These are phyloP conservation scores for Pyrocoelia pectoralis DNA, from an alignment of 2,888 invertebrate genomes.

Conservation along the genomic window DNA sequence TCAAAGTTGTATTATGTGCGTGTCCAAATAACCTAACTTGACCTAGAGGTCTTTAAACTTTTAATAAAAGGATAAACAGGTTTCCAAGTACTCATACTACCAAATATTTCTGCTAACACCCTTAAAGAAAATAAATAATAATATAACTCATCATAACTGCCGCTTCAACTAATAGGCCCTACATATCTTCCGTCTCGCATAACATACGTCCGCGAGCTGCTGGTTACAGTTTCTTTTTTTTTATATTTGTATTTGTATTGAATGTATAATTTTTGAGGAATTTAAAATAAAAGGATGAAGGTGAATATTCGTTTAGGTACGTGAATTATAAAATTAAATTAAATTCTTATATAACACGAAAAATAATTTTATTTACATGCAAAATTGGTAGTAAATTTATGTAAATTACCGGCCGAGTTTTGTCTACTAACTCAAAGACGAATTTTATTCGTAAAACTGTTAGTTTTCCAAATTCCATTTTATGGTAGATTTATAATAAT, in stretches of 20 bases:
- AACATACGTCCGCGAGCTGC: neutral
- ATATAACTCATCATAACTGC: slow-evolving; percentile 27
- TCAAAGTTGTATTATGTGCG: slow-evolving; percentile 34
- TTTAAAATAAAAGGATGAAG: neutral
- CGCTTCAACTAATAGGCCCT: slow-evolving; percentile 15
- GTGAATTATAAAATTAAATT: neutral
- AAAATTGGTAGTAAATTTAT: neutral
- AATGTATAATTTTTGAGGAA: neutral
- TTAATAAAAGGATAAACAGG: slow-evolving; percentile 47
- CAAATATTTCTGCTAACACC: slow-evolving; percentile 42
- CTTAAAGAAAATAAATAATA: slow-evolving; percentile 39
- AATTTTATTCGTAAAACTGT: too few relatives aligned
- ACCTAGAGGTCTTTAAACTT: slow-evolving; percentile 49
- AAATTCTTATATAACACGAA: neutral
- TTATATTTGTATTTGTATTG: neutral
- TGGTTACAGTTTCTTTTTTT: neutral
- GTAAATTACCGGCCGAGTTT: neutral
- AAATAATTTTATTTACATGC: too few relatives aligned
- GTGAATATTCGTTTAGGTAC: neutral
- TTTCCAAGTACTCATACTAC: slow-evolving; percentile 41
- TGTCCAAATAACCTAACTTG: slow-evolving; percentile 45
- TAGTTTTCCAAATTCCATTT: too few relatives aligned
- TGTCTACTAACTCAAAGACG: too few relatives aligned
- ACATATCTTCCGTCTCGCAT: slow-evolving; percentile 5
- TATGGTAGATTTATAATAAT: too few relatives aligned